Conservation (phyloP, 2,113 vertebrate species). For the Corydoras maculifer region DNA sequence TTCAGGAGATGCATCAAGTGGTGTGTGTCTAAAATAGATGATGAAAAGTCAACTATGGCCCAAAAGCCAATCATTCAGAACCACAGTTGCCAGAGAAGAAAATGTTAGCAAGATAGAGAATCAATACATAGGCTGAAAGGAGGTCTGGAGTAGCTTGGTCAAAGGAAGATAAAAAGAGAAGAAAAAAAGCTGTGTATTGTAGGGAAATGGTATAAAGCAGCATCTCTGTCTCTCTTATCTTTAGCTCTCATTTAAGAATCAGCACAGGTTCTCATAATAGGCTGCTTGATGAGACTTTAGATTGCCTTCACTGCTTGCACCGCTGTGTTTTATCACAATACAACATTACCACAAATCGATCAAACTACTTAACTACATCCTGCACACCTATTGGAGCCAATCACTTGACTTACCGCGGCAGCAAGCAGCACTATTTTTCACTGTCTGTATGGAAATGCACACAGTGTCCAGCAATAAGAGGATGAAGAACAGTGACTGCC, state of each 20-base stretch:
- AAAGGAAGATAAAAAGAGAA: background rate
- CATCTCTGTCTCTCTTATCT: slow-evolving; percentile 1
- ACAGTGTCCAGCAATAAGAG: slow-evolving; percentile 17
- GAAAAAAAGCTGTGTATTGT: too few relatives aligned
- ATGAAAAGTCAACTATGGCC: slow-evolving; percentile 10
- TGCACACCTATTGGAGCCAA: slow-evolving; percentile 20
- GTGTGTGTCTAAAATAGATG: slow-evolving; percentile 16
- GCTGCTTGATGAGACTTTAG: slow-evolving; percentile 13
- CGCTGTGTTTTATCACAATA: slow-evolving; percentile 18
- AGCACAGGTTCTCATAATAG: background rate
- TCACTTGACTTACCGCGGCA: slow-evolving; percentile 18
- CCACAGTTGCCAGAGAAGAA: too few relatives aligned
- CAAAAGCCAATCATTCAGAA: slow-evolving; percentile 17
- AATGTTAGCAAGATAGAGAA: slow-evolving; percentile 5
- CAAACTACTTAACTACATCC: slow-evolving; percentile 24
- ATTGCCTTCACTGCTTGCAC: slow-evolving; percentile 2
- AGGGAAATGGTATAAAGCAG: too few relatives aligned
- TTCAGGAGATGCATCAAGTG: slow-evolving; percentile 76
- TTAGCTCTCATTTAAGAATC: slow-evolving; percentile 7
- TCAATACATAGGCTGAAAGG: background rate
- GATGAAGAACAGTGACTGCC: slow-evolving; percentile 24
- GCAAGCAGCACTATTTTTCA: slow-evolving; percentile 10
- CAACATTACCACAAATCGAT: slow-evolving; percentile 21
- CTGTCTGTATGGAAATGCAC: slow-evolving; percentile 46
- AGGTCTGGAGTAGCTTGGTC: background rate